Evolutionary conservation across 2,113 vertebrate genomes (phyloP).

Genomic region (Plestiodon gilberti): DNA sequence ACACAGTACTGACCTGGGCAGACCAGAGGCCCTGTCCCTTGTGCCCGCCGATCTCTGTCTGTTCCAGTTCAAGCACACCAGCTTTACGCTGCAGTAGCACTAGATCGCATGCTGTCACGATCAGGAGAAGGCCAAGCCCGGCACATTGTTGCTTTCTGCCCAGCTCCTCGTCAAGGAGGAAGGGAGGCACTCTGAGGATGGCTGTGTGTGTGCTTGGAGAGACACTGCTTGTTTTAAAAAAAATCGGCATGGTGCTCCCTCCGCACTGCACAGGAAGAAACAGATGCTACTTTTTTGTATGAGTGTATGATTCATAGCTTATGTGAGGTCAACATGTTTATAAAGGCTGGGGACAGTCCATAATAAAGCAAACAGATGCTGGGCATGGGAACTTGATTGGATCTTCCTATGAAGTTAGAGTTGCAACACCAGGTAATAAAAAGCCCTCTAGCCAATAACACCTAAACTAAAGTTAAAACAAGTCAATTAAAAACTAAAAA

Average conservation of each 20-base stretch:
- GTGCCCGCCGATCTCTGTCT: no score
- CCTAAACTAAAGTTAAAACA: neutral
- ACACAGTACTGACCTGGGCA: no score
- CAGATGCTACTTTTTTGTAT: neutral
- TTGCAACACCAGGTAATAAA: no score
- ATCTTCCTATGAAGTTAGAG: no score
- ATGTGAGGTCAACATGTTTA: no score
- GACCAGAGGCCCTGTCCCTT: no score
- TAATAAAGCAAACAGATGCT: no score
- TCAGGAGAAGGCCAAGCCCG: slow-evolving; percentile 26
- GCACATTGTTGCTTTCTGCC: neutral
- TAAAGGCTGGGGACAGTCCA: no score
- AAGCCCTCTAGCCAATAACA: neutral
- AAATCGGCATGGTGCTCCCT: neutral
- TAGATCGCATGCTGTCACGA: slow-evolving; percentile 69
- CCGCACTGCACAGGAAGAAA: neutral
- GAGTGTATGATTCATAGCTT: neutral
- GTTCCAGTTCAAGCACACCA: neutral
- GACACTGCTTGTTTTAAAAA: neutral
- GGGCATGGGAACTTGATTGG: no score
- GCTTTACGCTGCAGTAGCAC: slow-evolving; percentile 54
- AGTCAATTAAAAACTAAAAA: neutral
- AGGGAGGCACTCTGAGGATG: neutral
- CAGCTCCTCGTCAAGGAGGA: neutral
- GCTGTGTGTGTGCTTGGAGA: neutral